Conservation (phyloP, 2,797 vertebrate genomes). For the Eutrigla gurnardus region DNA sequence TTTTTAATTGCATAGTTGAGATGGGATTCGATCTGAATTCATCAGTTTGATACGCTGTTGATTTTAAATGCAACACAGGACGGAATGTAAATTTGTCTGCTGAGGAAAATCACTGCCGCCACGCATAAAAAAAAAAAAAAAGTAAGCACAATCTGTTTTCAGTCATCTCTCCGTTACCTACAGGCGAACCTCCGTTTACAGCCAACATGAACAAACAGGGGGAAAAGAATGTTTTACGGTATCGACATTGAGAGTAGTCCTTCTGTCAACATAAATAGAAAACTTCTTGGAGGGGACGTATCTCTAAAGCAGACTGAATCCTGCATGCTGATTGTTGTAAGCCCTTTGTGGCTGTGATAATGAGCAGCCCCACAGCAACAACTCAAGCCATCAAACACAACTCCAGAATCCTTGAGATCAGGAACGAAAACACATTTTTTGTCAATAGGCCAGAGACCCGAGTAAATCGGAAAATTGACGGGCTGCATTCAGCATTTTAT, state of each 20-base stretch:
- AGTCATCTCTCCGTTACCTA: slow-evolving; percentile 31
- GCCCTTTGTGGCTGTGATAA: slow-evolving; percentile 57
- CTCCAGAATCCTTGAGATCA: slow-evolving; percentile 44
- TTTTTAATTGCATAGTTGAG: slow-evolving; percentile 1
- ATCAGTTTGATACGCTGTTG: slow-evolving; percentile 13
- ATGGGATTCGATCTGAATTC: slow-evolving; percentile 13
- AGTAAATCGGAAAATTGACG: slow-evolving; percentile 43
- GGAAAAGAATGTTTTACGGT: slow-evolving; percentile 45
- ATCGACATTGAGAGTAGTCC: slow-evolving; percentile 36
- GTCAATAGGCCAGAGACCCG: slow-evolving; percentile 18
- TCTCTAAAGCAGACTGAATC: slow-evolving; percentile 33
- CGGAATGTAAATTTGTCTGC: slow-evolving; percentile 24
- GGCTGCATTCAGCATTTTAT: slow-evolving; percentile 29
- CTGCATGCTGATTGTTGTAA: slow-evolving; percentile 53
- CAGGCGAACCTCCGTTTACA: slow-evolving; percentile 44
- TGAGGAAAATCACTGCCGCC: slow-evolving; percentile 18
- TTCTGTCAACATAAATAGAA: slow-evolving; percentile 55
- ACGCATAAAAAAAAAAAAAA: slow-evolving; percentile 8
- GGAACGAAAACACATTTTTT: slow-evolving; percentile 40
- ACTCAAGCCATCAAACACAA: slow-evolving; percentile 33
- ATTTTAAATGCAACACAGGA: slow-evolving; percentile 16
- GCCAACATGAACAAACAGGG: slow-evolving; percentile 43
- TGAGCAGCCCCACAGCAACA: slow-evolving; percentile 32
- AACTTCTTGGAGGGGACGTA: slow-evolving; percentile 20
- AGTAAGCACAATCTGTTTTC: slow-evolving; percentile 24